phyloP scores from a whole-genome alignment of 1,140 invertebrate genomes.

The Babylonia areolata region DNA sequence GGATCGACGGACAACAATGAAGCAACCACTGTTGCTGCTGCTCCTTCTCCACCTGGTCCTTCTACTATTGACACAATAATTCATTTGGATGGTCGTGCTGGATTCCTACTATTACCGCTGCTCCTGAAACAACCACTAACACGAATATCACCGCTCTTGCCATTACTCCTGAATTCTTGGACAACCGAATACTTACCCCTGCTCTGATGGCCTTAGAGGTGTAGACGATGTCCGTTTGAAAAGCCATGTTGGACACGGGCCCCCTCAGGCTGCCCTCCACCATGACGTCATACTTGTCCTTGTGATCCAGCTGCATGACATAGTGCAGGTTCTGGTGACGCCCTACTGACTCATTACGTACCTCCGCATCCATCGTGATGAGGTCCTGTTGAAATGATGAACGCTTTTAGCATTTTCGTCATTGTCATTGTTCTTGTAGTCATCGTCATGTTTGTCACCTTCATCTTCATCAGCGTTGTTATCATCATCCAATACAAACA shows the following conservation, averaged over 20 bases:
- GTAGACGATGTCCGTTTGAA: constrained; percentile 4
- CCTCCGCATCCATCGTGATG: constrained; percentile 19
- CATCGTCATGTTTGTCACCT: background rate
- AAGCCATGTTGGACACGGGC: background rate
- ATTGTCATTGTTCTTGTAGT: background rate
- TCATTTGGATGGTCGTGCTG: too few relatives aligned
- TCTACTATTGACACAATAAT: too few relatives aligned
- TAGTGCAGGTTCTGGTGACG: background rate
- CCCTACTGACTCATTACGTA: background rate
- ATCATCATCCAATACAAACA: too few relatives aligned
- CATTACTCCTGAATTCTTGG: background rate
- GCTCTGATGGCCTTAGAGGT: background rate
- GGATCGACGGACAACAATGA: too few relatives aligned
- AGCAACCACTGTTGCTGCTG: too few relatives aligned
- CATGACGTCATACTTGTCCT: background rate
- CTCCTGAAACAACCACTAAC: background rate
- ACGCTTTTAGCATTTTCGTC: background rate
- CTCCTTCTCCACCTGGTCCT: too few relatives aligned
- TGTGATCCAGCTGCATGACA: constrained; percentile 24
- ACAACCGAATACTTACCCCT: too few relatives aligned
- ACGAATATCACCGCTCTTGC: background rate
- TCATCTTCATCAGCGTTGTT: background rate
- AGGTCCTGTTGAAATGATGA: too few relatives aligned
- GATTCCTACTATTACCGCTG: background rate
- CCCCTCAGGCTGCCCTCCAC: constrained; percentile 14